Evolutionary conservation across 2,888 invertebrate genomes (phyloP).

Genomic region (Stenotaenia linearis): DNA sequence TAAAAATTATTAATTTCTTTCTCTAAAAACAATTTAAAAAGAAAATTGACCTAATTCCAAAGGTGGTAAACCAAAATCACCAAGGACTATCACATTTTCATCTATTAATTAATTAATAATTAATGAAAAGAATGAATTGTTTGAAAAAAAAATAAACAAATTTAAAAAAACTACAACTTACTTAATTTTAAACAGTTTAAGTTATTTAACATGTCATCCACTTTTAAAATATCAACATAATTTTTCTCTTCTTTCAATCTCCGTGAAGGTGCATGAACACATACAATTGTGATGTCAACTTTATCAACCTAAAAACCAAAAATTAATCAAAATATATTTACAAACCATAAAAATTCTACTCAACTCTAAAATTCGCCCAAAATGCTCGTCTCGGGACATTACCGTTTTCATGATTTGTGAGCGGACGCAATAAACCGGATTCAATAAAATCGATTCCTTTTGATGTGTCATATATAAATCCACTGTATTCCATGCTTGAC

Average conservation of each 20-base stretch:
- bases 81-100: conserved; percentile 29
- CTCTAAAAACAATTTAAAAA: too few species aligned
- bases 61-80: conserved; percentile 30
- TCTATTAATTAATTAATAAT: too few species aligned
- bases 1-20: too few species aligned
- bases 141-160: neutral
- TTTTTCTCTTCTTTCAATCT: neutral
- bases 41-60: conserved; percentile 27
- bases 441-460: conserved; percentile 37
- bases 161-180: neutral
- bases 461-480: conserved; percentile 38
- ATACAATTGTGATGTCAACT: conserved; percentile 37
- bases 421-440: conserved; percentile 32
- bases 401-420: conserved; percentile 31
- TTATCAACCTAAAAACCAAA: conserved; percentile 34
- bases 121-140: neutral
- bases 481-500: conserved; percentile 30
- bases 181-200: neutral
- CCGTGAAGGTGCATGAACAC: conserved; percentile 4
- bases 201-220: neutral
- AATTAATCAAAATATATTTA: neutral
- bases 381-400: conserved; percentile 1
- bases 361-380: conserved; percentile 31
- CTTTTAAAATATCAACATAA: neutral
- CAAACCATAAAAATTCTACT: neutral